A percentile compares a stretch with the other conserved stretches of the same genome.
Evolutionary conservation across 2,888 invertebrate genomes (phyloP).

Genomic region (Disparrhopalites patrizii): DNA sequence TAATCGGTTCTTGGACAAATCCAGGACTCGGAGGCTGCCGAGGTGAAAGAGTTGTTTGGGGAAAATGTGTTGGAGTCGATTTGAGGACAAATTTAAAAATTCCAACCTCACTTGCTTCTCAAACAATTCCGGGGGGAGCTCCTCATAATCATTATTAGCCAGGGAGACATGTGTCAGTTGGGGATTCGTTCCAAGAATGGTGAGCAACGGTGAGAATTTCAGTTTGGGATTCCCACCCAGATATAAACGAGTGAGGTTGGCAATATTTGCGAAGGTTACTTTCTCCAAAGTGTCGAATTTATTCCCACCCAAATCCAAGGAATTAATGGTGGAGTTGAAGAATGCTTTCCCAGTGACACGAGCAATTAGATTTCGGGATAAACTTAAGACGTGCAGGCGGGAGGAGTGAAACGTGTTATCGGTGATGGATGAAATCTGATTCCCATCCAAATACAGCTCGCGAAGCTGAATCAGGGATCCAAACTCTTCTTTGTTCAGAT

Average conservation of each 20-base stretch:
- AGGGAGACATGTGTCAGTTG: constrained; percentile 60
- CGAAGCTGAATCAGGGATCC: constrained; percentile 69
- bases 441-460: constrained; percentile 69
- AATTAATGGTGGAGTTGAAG: constrained; percentile 64
- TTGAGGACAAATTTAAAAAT: constrained; percentile 69
- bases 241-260: constrained; percentile 47
- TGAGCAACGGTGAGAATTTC: constrained; percentile 58
- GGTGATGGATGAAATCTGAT: constrained; percentile 68
- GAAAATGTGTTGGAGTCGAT: constrained; percentile 62
- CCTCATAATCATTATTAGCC: constrained; percentile 59
- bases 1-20: constrained; percentile 70
- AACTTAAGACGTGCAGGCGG: constrained; percentile 58
- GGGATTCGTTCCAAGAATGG: constrained; percentile 53
- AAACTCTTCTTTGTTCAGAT: constrained; percentile 61
- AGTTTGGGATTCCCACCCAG: constrained; percentile 48
- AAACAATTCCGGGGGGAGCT: constrained; percentile 60
- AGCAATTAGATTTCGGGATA: constrained; percentile 70
- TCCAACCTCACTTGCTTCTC: constrained; percentile 60
- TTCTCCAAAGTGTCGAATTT: constrained; percentile 45
- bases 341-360: constrained; percentile 71
- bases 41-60: constrained; percentile 59
- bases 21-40: constrained; percentile 60
- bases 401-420: constrained; percentile 47
- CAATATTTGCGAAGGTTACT: constrained; percentile 37
- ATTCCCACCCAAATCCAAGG: constrained; percentile 72